Evolutionary conservation across 2,797 vertebrate genomes (phyloP).

Genomic region (Galagoides demidoff): DNA sequence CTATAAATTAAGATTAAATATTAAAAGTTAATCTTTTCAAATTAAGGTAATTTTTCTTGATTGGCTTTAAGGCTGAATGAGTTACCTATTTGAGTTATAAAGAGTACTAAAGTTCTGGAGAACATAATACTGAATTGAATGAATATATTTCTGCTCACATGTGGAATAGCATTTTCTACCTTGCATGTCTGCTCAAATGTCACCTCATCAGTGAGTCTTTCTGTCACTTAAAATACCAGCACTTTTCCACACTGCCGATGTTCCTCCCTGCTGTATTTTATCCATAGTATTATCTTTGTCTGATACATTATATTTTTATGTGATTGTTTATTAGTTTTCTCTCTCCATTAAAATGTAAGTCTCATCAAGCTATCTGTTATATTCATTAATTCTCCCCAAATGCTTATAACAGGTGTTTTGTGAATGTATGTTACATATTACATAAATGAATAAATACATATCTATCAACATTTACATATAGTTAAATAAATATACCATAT

Average conservation of each 20-base stretch:
- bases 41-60: conserved; percentile 21
- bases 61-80: neutral
- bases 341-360: neutral
- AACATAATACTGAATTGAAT: conserved; percentile 49
- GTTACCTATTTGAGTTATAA: conserved; percentile 5
- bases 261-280: neutral
- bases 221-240: conserved; percentile 29
- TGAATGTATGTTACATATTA: conserved; percentile 12
- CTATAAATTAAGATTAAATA: neutral
- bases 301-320: neutral
- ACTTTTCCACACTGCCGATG: neutral
- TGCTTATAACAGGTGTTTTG: neutral
- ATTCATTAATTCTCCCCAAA: neutral
- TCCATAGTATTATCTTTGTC: neutral
- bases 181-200: conserved; percentile 35
- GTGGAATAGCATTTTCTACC: neutral
- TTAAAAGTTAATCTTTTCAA: neutral
- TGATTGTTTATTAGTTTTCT: neutral
- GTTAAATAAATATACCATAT: neutral
- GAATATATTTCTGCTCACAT: conserved; percentile 7
- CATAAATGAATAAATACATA: conserved; percentile 12
- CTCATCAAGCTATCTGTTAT: neutral
- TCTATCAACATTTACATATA: neutral
- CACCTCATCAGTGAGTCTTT: neutral
- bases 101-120: neutral